These are phyloP conservation scores for Perca flavescens DNA, from an alignment of 2,113 vertebrate species.

Conservation along the genomic window DNA sequence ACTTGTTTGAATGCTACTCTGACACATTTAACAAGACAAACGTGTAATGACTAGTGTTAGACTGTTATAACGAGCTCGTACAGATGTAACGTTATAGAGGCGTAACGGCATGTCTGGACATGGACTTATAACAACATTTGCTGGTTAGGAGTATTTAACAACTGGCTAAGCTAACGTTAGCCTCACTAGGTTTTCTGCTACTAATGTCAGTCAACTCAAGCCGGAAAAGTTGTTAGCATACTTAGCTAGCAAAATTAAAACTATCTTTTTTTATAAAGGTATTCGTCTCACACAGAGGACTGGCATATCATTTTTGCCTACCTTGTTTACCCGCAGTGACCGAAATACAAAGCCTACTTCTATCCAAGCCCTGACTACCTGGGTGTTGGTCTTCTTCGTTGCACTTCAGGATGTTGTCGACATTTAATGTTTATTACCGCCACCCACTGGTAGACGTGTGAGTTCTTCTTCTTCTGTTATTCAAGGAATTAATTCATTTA, in stretches of 20 bases:
- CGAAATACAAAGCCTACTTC: neutral
- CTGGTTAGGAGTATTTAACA: slow-evolving; percentile 23
- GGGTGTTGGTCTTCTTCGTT: slow-evolving; percentile 47
- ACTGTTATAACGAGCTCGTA: neutral
- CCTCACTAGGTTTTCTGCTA: slow-evolving; percentile 18
- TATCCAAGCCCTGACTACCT: slow-evolving; percentile 23
- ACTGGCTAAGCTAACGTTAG: slow-evolving; percentile 70
- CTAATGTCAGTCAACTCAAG: neutral
- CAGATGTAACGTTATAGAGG: too few relatives aligned
- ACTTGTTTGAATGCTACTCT: neutral
- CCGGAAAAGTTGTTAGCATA: neutral
- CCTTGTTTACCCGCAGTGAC: slow-evolving; percentile 35
- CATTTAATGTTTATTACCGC: neutral
- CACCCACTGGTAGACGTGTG: slow-evolving; percentile 2
- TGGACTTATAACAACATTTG: neutral
- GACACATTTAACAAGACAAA: neutral
- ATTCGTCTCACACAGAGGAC: neutral
- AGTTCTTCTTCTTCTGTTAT: neutral
- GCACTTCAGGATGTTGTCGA: neutral
- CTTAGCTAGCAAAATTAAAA: neutral
- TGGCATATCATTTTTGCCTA: neutral
- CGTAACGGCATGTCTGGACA: fast-evolving
- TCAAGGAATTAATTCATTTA: too few relatives aligned
- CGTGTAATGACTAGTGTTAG: neutral
- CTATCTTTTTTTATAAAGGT: fast-evolving